Evolutionary conservation across 1,140 invertebrate genomes (phyloP), one percentile per base, ranked within the genome.

Genomic region (Cotesia chilonis): DNA sequence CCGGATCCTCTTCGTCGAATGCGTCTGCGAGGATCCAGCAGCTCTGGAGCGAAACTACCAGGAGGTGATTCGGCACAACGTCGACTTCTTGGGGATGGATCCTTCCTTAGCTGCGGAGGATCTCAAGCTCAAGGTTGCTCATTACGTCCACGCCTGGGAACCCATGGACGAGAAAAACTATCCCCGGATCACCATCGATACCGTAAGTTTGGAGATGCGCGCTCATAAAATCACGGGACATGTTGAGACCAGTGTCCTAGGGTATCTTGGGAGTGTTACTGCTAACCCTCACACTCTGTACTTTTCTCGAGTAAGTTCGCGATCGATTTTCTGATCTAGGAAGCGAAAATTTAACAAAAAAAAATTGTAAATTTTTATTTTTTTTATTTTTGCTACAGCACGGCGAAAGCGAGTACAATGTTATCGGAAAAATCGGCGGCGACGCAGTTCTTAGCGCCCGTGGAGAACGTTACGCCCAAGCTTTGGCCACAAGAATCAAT

Each of bases 1-100:
- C 84, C 93, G 95, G 74, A 90, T 98, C 41, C 92, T 98, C 76
- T 98, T 98, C 87, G 92, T 98, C 66, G 96, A 98, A 86, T 96
- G 94, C 79, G 90, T 97, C 57, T 97, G 96, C 86, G 92, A 96
- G 76, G 94, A 97, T 85, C 90, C 92, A 7, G 85, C 88, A 3
- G 89, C 96, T 2, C 89, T 98, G 70, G 93, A 96, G 78, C 90
- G 91, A 28, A 97, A 97, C 86, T 96, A 96, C 61, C 88, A 94
- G 85, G 96, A 97, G 85, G 96, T 97, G 41, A 91, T 97, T 74
- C 90, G 94, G n/a, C 93, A 94, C 85, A 96, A 94, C 77, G 94
- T 94, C 1, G 96, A 98, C 83, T 98, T 98, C 82, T 89, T 89
- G 55, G 90, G 91, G 6, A 94, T 95, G 91, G 93, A 93, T 65